Conservation (phyloP, 2,888 invertebrate species). For the Agonum fuliginosum region DNA sequence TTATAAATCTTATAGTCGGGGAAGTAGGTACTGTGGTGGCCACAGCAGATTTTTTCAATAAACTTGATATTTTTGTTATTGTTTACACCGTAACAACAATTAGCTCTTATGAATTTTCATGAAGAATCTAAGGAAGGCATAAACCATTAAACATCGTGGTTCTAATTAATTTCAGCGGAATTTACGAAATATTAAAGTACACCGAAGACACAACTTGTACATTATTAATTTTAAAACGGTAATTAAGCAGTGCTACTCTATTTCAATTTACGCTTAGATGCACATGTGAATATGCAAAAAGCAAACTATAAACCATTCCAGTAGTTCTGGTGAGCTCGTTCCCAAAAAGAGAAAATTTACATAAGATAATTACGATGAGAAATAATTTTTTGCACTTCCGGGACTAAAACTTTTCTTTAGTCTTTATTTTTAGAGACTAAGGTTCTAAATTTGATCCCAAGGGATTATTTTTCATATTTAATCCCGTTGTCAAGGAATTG, state of each 20-base stretch:
- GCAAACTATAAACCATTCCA: conserved; percentile 18
- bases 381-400: too few relatives aligned
- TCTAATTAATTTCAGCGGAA: conserved; percentile 16
- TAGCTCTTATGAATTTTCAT: background rate
- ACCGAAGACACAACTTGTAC: conserved; percentile 6
- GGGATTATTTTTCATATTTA: too few relatives aligned
- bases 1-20: too few relatives aligned
- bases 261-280: conserved; percentile 47
- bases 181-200: conserved; percentile 13
- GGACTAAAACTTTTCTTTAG: too few relatives aligned
- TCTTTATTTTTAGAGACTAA: too few relatives aligned
- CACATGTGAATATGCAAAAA: conserved; percentile 55
- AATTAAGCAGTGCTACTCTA: conserved; percentile 45
- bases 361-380: too few relatives aligned
- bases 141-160: background rate
- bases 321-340: background rate
- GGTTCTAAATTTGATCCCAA: too few relatives aligned
- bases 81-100: background rate
- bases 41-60: too few relatives aligned
- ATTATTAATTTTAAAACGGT: conserved; percentile 39
- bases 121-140: background rate
- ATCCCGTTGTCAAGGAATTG: too few relatives aligned
- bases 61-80: background rate
- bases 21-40: too few relatives aligned
- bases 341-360: too few relatives aligned